Percentiles rank a stretch among this genome's conserved stretches.
Evolutionary conservation across 2,113 vertebrate genomes (phyloP).

Genomic region (Psittacula cyanocephala): DNA sequence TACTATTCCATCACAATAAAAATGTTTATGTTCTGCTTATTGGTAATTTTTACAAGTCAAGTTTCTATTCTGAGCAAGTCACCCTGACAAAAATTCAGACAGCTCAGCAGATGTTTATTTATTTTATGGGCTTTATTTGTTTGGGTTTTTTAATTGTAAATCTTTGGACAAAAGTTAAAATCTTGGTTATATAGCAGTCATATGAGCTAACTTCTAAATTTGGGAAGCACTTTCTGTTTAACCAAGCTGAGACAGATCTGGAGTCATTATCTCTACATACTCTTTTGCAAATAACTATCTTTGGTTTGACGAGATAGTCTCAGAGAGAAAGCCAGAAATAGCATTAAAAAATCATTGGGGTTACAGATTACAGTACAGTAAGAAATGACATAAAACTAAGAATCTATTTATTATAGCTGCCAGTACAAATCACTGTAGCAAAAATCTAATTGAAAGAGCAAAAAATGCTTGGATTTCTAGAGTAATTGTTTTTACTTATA

Average conservation of each 20-base stretch:
- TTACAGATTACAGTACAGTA: background rate
- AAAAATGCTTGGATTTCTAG: background rate
- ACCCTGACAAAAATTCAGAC: background rate
- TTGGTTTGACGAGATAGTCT: background rate
- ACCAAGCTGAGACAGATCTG: background rate
- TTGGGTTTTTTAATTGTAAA: background rate
- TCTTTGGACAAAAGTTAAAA: background rate
- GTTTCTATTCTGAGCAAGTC: background rate
- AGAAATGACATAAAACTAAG: background rate
- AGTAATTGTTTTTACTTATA: background rate
- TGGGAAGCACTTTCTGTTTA: background rate
- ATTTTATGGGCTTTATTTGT: background rate
- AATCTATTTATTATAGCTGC: background rate
- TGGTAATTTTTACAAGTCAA: background rate
- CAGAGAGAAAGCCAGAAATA: background rate
- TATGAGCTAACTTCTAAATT: background rate
- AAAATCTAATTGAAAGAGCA: background rate
- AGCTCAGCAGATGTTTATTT: background rate
- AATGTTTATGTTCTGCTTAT: background rate
- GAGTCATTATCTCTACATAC: background rate
- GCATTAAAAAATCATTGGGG: background rate
- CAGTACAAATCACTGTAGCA: background rate
- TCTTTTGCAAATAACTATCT: background rate
- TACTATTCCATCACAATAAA: background rate
- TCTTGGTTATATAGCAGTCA: background rate